phyloP scores from a whole-genome alignment of 2,888 invertebrate species.

The Acheta domesticus region DNA sequence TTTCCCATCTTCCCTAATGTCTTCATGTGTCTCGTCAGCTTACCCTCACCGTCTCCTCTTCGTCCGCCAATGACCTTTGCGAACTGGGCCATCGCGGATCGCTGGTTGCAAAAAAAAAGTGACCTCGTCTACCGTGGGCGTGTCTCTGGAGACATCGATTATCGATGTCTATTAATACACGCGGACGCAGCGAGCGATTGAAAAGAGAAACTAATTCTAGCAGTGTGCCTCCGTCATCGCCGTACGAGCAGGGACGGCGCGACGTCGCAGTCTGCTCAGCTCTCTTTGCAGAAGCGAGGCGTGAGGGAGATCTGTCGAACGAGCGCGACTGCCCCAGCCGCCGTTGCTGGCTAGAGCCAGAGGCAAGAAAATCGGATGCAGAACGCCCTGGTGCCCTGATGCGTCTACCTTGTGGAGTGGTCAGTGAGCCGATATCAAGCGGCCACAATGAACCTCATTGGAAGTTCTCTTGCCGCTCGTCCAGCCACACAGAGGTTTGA shows the following conservation, averaged over 20 bases:
- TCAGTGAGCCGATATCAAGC: too few relatives aligned
- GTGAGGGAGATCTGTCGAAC: not conserved
- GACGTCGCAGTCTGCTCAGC: too few relatives aligned
- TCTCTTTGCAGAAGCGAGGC: not conserved
- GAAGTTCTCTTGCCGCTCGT: too few relatives aligned
- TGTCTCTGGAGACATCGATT: slow-evolving; percentile 9
- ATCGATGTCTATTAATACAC: not conserved
- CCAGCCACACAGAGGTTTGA: too few relatives aligned
- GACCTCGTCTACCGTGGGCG: not conserved
- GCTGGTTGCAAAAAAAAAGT: not conserved
- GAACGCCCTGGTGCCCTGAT: too few relatives aligned
- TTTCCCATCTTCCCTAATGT: too few relatives aligned
- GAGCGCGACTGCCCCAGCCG: not conserved
- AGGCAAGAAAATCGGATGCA: too few relatives aligned
- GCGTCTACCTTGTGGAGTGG: too few relatives aligned
- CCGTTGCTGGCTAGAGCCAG: too few relatives aligned
- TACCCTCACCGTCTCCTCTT: not conserved
- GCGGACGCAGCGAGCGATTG: not conserved
- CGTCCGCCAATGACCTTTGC: not conserved
- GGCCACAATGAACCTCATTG: too few relatives aligned
- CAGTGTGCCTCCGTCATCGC: not conserved
- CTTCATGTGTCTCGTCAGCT: not conserved
- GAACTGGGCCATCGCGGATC: not conserved
- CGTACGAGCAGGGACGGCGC: not conserved
- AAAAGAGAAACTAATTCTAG: slow-evolving; percentile 11